A percentile compares a stretch with the other conserved stretches of the same genome.
Evolutionary conservation across 2,797 vertebrate genomes (phyloP).

Genomic region (Spinibarbus caldwelli): DNA sequence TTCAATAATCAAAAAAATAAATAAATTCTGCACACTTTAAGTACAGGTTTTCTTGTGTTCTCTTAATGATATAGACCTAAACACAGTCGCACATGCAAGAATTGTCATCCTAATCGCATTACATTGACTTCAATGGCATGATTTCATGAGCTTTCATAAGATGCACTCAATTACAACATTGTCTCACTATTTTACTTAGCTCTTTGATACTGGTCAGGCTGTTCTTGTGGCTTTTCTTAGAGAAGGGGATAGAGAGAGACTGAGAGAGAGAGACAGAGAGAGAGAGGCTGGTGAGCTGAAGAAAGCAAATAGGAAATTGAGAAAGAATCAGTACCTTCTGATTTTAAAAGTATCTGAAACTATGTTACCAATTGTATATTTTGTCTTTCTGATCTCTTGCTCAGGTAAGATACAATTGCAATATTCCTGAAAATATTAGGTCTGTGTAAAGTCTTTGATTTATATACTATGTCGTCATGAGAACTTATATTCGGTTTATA

Average conservation of each 20-base stretch:
- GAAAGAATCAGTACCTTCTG: neutral
- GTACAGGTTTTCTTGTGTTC: neutral
- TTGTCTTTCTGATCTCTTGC: conserved; percentile 30
- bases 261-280: neutral
- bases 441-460: neutral
- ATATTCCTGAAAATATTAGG: neutral
- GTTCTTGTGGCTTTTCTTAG: neutral
- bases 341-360: neutral
- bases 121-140: no score
- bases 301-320: neutral
- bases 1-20: neutral
- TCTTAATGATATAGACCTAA: neutral
- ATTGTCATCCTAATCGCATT: neutral
- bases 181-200: neutral
- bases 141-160: neutral
- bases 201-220: neutral
- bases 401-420: conserved; percentile 33
- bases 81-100: neutral
- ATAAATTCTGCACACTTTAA: neutral
- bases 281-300: neutral
- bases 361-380: neutral
- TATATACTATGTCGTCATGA: neutral
- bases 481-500: neutral
- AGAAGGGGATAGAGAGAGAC: neutral
- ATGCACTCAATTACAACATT: neutral